A percentile compares a stretch with the other conserved stretches of the same genome.
Evolutionary conservation across 1,140 invertebrate genomes (phyloP).

Genomic region (Trichonephila inaurata): DNA sequence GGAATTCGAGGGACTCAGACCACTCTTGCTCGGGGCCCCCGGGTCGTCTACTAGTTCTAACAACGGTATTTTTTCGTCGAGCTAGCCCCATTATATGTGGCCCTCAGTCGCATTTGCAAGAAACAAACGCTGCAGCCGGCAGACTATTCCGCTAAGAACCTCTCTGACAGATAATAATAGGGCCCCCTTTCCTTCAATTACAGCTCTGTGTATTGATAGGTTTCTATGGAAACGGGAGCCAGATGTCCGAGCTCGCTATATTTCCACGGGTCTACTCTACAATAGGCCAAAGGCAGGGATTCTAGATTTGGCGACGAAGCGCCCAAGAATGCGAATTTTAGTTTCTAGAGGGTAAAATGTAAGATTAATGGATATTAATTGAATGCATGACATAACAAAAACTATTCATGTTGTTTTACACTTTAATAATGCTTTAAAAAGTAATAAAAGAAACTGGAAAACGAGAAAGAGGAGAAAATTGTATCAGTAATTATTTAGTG

Average conservation of each 20-base stretch:
- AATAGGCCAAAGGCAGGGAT: conserved; percentile 13
- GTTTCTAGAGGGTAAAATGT: background rate
- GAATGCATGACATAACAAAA: too few relatives aligned
- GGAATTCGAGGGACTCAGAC: conserved; percentile 35
- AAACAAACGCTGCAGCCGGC: conserved; percentile 64
- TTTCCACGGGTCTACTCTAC: conserved; percentile 73
- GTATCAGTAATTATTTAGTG: too few relatives aligned
- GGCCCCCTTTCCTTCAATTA: conserved; percentile 76
- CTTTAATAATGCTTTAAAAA: too few relatives aligned
- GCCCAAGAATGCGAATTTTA: background rate
- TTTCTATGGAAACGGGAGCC: conserved; percentile 74
- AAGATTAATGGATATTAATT: too few relatives aligned
- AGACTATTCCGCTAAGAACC: conserved; percentile 73
- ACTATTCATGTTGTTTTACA: too few relatives aligned
- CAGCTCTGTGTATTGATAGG: conserved; percentile 76
- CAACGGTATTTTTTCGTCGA: conserved; percentile 71
- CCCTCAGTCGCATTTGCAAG: conserved; percentile 69
- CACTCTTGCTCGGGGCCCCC: conserved; percentile 42
- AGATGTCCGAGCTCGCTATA: conserved; percentile 73
- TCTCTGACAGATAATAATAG: conserved; percentile 75
- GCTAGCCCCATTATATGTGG: conserved; percentile 47
- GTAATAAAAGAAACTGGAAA: too few relatives aligned
- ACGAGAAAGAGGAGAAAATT: too few relatives aligned
- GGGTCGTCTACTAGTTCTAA: conserved; percentile 49
- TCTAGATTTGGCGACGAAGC: conserved; percentile 50